Percentiles rank a stretch among this genome's conserved stretches.
Conservation (phyloP, 2,797 vertebrate species). For the Macroramphosus scolopax region DNA sequence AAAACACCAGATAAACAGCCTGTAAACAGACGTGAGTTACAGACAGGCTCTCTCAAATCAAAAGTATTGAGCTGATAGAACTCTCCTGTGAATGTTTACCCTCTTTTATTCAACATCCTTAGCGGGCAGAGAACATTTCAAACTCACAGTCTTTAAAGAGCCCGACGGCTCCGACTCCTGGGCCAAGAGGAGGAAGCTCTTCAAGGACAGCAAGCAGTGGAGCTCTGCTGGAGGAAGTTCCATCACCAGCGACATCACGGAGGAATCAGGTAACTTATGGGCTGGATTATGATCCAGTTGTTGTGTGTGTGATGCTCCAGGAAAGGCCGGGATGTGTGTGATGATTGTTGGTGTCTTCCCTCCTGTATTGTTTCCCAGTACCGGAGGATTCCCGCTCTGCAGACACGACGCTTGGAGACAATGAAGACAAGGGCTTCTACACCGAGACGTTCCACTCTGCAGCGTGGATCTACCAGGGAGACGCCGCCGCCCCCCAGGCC, state of each 20-base stretch:
- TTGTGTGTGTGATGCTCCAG: too few species aligned
- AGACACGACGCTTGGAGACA: constrained; percentile 75
- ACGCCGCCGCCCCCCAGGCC: constrained; percentile 72
- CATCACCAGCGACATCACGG: constrained; percentile 83
- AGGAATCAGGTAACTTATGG: constrained; percentile 79
- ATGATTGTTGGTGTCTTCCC: too few species aligned
- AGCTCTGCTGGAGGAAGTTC: constrained; percentile 85
- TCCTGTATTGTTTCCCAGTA: constrained; percentile 62
- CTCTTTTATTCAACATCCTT: constrained; percentile 43
- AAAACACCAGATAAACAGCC: constrained; percentile 51
- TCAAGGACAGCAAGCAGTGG: constrained; percentile 84
- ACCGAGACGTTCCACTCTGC: constrained; percentile 89
- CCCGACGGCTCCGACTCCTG: constrained; percentile 81
- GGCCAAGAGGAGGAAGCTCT: constrained; percentile 84
- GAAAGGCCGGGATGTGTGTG: too few species aligned
- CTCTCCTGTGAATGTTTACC: too few species aligned
- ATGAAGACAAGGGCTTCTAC: constrained; percentile 86
- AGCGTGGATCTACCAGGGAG: constrained; percentile 89
- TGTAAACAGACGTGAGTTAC: constrained; percentile 72
- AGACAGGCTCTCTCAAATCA: background rate
- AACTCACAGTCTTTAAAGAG: constrained; percentile 68
- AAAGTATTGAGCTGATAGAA: too few species aligned
- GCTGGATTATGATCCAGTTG: too few species aligned
- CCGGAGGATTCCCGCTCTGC: constrained; percentile 82
- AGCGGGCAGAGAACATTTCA: constrained; percentile 73